Percentiles rank a stretch among this genome's conserved stretches.
phyloP scores from a whole-genome alignment of 2,888 invertebrate genomes.

The Xestia sexstrigata region DNA sequence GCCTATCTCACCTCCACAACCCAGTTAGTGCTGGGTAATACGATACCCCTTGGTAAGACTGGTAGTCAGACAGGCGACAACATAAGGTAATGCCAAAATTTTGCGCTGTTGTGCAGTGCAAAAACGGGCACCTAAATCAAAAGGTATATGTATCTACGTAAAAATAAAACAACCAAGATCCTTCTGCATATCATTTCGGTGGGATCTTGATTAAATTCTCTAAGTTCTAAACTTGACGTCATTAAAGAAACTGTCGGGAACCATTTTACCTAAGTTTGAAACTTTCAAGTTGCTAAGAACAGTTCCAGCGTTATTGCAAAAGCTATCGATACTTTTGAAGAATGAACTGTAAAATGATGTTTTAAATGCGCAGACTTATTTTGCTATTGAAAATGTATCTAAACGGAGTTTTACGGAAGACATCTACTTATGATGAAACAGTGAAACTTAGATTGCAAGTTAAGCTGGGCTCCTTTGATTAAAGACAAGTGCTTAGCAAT shows the following conservation, averaged over 20 bases:
- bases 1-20: no score
- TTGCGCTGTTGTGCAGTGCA: not conserved
- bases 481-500: not conserved
- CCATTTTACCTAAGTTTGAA: constrained; percentile 68
- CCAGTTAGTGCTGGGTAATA: no score
- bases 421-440: not conserved
- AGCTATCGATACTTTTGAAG: constrained; percentile 71
- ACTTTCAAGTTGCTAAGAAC: constrained; percentile 69
- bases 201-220: constrained; percentile 41
- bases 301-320: constrained; percentile 72
- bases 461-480: no score
- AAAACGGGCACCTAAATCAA: not conserved
- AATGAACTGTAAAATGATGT: constrained; percentile 27
- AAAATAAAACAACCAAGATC: constrained; percentile 5
- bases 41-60: no score
- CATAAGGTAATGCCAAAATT: not conserved
- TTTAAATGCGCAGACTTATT: constrained; percentile 4
- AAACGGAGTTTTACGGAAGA: not conserved
- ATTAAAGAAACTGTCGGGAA: constrained; percentile 71
- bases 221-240: constrained; percentile 59
- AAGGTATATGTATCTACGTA: not conserved
- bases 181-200: not conserved
- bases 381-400: not conserved
- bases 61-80: no score
- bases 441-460: not conserved